Percentiles rank a stretch among this genome's conserved stretches.
These are phyloP conservation scores for Reticulitermes lucifugus DNA, from an alignment of 2,888 invertebrate genomes.

Conservation along the genomic window DNA sequence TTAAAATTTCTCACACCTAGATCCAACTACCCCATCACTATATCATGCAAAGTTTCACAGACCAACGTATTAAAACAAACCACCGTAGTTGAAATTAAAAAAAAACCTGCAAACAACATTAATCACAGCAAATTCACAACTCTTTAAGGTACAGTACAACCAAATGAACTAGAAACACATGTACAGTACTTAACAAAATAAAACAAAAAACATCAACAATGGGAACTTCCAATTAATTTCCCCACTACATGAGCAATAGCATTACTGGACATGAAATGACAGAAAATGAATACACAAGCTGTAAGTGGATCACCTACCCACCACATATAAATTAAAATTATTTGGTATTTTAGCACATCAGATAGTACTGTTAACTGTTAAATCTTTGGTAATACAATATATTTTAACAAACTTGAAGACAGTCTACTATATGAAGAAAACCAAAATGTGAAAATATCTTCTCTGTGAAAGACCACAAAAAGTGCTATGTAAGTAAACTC, in stretches of 20 bases:
- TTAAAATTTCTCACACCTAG: neutral
- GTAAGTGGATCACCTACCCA: neutral
- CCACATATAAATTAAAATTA: constrained; percentile 18
- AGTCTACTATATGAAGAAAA: neutral
- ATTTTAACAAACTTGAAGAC: neutral
- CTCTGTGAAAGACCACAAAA: neutral
- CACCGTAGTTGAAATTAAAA: constrained; percentile 6
- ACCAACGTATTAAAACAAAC: constrained; percentile 26
- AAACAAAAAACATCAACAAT: constrained; percentile 34
- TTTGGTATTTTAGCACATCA: neutral
- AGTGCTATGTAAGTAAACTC: neutral
- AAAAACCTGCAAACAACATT: constrained; percentile 18
- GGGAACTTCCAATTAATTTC: neutral
- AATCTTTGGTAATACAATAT: constrained; percentile 11
- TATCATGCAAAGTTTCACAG: constrained; percentile 27
- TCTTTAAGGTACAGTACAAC: constrained; percentile 25
- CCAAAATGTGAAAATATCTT: neutral
- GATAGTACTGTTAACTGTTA: constrained; percentile 3
- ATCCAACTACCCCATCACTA: neutral
- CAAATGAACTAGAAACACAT: constrained; percentile 18
- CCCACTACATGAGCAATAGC: neutral
- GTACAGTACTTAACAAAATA: constrained; percentile 21
- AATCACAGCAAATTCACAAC: constrained; percentile 41
- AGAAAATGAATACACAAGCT: constrained; percentile 5
- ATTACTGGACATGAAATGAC: neutral